These are phyloP conservation scores for Anguilla japonica DNA, from an alignment of 2,113 vertebrate species.

Conservation along the genomic window DNA sequence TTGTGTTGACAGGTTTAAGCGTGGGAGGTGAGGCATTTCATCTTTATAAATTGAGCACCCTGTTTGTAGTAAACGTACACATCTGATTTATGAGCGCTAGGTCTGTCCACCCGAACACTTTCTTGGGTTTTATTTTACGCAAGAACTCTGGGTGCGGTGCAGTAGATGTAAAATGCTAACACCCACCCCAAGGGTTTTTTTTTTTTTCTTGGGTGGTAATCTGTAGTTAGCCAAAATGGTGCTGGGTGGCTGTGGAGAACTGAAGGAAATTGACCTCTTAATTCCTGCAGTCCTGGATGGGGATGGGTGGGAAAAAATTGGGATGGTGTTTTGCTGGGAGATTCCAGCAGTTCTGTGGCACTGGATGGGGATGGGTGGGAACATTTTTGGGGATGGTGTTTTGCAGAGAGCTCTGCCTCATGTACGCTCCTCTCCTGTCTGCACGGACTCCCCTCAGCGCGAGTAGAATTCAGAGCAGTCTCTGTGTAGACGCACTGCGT, in stretches of 20 bases:
- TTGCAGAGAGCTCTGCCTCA: neutral
- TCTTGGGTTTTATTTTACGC: too few relatives aligned
- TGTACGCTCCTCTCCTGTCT: neutral
- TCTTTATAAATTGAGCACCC: neutral
- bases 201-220: neutral
- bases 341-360: neutral
- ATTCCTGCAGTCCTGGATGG: neutral
- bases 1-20: too few relatives aligned
- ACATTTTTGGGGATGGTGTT: neutral
- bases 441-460: neutral
- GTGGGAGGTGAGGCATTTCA: neutral
- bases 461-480: neutral
- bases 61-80: neutral
- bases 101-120: too few relatives aligned
- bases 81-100: too few relatives aligned
- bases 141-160: neutral
- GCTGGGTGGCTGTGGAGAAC: neutral
- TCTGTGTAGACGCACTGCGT: slow-evolving; percentile 23
- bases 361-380: neutral
- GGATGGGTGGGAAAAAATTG: neutral
- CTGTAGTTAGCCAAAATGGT: neutral
- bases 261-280: neutral
- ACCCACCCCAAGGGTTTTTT: too few relatives aligned
- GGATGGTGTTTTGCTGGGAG: neutral
- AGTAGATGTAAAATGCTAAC: neutral